These are phyloP conservation scores for Rhopalosiphum maidis DNA, from an alignment of 1,140 invertebrate species.

Conservation along the genomic window DNA sequence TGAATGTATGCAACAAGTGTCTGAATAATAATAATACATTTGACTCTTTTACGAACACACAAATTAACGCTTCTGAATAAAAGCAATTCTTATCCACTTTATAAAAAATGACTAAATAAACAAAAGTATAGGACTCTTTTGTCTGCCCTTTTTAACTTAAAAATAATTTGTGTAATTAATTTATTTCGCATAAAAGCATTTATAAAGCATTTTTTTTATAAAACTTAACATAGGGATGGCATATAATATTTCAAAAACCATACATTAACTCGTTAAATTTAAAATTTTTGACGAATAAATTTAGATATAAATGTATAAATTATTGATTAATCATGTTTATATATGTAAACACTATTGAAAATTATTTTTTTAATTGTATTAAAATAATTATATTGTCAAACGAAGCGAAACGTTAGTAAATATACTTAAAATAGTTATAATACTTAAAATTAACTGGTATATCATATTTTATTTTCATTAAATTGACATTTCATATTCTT, in stretches of 20 bases:
- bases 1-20: conserved; percentile 10
- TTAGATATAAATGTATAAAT: neutral
- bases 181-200: neutral
- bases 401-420: no score
- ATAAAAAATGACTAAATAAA: conserved; percentile 7
- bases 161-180: neutral
- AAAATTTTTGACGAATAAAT: neutral
- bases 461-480: neutral
- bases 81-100: neutral
- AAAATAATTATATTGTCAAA: neutral
- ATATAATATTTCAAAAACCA: neutral
- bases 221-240: neutral
- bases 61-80: conserved; percentile 12
- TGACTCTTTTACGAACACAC: neutral
- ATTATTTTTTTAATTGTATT: neutral
- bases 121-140: neutral
- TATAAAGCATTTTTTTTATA: neutral
- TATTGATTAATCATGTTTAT: neutral
- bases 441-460: neutral
- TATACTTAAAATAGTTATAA: neutral
- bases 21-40: conserved; percentile 19
- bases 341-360: neutral
- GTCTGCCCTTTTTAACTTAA: neutral
- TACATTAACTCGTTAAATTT: neutral
- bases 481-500: neutral